Evolutionary conservation across 2,888 invertebrate genomes (phyloP).

Genomic region (Dryomyza anilis): DNA sequence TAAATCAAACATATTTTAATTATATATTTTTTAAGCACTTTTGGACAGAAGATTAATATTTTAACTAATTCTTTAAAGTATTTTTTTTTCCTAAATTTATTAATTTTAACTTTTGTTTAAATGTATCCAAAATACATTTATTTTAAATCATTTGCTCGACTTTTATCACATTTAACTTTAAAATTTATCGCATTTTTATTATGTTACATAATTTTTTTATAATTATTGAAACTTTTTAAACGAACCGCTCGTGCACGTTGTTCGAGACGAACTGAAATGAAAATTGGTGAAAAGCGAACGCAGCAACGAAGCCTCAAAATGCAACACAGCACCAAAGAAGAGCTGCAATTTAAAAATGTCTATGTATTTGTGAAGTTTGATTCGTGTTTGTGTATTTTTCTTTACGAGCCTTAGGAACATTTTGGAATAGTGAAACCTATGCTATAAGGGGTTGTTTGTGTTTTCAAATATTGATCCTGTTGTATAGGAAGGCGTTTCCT

Average conservation of each 20-base stretch:
- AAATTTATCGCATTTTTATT: too few relatives aligned
- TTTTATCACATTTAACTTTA: too few relatives aligned
- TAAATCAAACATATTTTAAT: too few relatives aligned
- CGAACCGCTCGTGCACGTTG: conserved; percentile 19
- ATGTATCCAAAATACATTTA: too few relatives aligned
- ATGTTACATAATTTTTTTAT: too few relatives aligned
- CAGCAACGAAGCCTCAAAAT: background rate
- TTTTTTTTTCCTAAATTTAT: background rate
- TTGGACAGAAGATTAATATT: too few relatives aligned
- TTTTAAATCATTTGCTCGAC: too few relatives aligned
- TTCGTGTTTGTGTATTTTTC: conserved; percentile 1
- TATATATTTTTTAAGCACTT: too few relatives aligned
- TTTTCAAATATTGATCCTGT: conserved; percentile 32
- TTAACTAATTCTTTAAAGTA: background rate
- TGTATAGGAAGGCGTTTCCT: conserved; percentile 37
- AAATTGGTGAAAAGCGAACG: conserved; percentile 10
- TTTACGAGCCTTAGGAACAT: conserved; percentile 11
- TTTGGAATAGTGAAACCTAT: conserved; percentile 32
- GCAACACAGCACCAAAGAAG: background rate
- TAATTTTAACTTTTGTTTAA: background rate
- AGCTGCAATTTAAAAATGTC: background rate
- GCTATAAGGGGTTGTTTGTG: conserved; percentile 42
- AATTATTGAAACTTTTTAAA: too few relatives aligned
- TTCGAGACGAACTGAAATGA: conserved; percentile 16
- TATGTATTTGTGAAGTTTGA: background rate